phyloP scores from a whole-genome alignment of 2,113 vertebrate genomes.

The Python bivittatus region DNA sequence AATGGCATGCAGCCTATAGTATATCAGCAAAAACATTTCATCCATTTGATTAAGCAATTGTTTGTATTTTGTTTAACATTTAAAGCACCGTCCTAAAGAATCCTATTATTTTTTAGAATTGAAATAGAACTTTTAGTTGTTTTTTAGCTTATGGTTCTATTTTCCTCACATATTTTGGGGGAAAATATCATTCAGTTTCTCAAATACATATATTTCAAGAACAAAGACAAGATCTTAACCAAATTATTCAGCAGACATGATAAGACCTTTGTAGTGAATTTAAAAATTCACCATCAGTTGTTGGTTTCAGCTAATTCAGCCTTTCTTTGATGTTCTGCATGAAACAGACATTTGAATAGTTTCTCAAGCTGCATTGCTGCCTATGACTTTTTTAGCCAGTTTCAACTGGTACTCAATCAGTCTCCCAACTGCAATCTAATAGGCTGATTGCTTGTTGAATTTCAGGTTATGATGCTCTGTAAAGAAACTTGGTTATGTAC shows the following conservation, averaged over 20 bases:
- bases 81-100: neutral
- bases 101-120: neutral
- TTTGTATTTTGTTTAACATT: slow-evolving; percentile 6
- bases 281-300: slow-evolving; percentile 52
- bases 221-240: slow-evolving; percentile 5
- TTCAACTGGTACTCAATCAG: neutral
- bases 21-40: neutral
- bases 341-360: slow-evolving; percentile 20
- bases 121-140: neutral
- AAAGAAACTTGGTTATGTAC: neutral
- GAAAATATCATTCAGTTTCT: neutral
- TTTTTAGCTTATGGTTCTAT: neutral
- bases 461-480: neutral
- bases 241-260: slow-evolving; percentile 40
- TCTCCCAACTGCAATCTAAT: neutral
- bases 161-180: neutral
- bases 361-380: slow-evolving; percentile 11
- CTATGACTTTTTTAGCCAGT: slow-evolving; percentile 33
- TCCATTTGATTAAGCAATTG: neutral
- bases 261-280: slow-evolving; percentile 59
- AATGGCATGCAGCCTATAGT: neutral
- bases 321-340: slow-evolving; percentile 44
- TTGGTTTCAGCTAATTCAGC: slow-evolving; percentile 69
- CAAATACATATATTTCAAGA: neutral
- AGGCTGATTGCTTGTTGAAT: neutral